Percentiles rank a stretch among this genome's conserved stretches.
phyloP scores from a whole-genome alignment of 2,113 vertebrate species.

The Nematolebias whitei region DNA sequence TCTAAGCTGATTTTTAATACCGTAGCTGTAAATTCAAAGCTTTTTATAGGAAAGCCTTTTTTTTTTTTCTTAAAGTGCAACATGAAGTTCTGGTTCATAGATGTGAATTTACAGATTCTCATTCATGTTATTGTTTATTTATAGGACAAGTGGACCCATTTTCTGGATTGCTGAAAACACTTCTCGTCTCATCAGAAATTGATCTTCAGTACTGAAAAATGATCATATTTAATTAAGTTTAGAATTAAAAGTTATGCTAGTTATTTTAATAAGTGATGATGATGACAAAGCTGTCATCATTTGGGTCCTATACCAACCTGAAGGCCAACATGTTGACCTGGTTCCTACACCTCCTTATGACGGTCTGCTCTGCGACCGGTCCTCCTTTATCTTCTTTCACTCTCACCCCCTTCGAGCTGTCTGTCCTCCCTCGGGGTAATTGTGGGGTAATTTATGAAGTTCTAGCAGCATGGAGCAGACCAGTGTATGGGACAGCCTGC shows the following conservation, averaged over 20 bases:
- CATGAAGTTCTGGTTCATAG: too few relatives aligned
- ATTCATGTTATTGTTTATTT: too few relatives aligned
- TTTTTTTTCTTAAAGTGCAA: too few relatives aligned
- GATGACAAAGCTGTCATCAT: slow-evolving; percentile 34
- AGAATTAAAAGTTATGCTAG: not conserved
- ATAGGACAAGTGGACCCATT: too few relatives aligned
- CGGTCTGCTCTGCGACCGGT: slow-evolving; percentile 63
- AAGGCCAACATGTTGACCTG: slow-evolving; percentile 70
- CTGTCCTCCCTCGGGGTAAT: slow-evolving; percentile 68
- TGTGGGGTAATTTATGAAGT: slow-evolving; percentile 83
- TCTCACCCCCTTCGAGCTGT: slow-evolving; percentile 42
- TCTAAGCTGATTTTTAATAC: too few relatives aligned
- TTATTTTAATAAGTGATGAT: not conserved
- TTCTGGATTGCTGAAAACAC: too few relatives aligned
- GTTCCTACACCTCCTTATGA: slow-evolving; percentile 49
- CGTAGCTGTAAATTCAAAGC: not conserved
- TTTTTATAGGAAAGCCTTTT: not conserved
- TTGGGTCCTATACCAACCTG: slow-evolving; percentile 47
- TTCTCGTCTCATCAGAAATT: too few relatives aligned
- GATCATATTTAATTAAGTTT: not conserved
- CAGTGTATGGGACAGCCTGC: slow-evolving; percentile 80
- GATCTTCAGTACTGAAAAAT: not conserved
- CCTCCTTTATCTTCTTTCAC: slow-evolving; percentile 63
- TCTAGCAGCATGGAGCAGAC: slow-evolving; percentile 76
- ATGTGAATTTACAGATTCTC: too few relatives aligned